phyloP scores from a whole-genome alignment of 1,140 invertebrate species.

The Drosophila rhopaloa region DNA sequence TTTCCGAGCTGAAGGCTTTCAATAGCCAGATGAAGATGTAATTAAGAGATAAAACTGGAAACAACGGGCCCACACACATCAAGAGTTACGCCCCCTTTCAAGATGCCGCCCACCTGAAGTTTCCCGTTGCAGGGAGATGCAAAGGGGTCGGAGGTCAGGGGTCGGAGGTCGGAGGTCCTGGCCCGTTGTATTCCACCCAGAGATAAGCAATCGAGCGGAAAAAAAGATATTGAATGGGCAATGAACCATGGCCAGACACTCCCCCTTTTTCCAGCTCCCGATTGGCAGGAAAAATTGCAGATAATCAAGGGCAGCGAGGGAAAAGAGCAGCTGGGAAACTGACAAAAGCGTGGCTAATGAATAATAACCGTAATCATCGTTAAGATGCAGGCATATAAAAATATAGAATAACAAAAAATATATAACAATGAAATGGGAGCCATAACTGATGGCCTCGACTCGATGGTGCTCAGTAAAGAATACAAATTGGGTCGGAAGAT shows the following conservation, averaged over 20 bases:
- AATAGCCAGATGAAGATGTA: conserved; percentile 72
- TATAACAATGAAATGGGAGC: conserved; percentile 33
- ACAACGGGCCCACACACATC: conserved; percentile 46
- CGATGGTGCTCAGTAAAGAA: neutral
- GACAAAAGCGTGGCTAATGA: conserved; percentile 67
- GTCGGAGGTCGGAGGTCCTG: neutral
- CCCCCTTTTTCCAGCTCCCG: neutral
- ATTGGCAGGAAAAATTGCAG: conserved; percentile 45
- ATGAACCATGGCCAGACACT: conserved; percentile 39
- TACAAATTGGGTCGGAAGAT: neutral
- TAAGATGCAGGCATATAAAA: conserved; percentile 53
- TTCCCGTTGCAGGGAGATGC: neutral
- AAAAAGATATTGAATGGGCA: conserved; percentile 49
- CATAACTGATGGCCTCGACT: conserved; percentile 17
- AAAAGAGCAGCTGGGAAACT: conserved; percentile 7
- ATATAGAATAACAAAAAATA: conserved; percentile 27
- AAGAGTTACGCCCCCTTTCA: neutral
- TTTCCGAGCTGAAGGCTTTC: conserved; percentile 60
- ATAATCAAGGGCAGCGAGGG: conserved; percentile 45
- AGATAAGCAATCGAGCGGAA: conserved; percentile 46
- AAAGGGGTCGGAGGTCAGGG: conserved; percentile 12
- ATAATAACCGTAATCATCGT: conserved; percentile 72
- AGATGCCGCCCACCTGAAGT: conserved; percentile 32
- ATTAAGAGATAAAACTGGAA: conserved; percentile 77
- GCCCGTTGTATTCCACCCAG: conserved; percentile 8